Base-by-base conservation (phyloP, 1,140 invertebrate genomes). In the Leptestheria dahalacensis region DNA sequence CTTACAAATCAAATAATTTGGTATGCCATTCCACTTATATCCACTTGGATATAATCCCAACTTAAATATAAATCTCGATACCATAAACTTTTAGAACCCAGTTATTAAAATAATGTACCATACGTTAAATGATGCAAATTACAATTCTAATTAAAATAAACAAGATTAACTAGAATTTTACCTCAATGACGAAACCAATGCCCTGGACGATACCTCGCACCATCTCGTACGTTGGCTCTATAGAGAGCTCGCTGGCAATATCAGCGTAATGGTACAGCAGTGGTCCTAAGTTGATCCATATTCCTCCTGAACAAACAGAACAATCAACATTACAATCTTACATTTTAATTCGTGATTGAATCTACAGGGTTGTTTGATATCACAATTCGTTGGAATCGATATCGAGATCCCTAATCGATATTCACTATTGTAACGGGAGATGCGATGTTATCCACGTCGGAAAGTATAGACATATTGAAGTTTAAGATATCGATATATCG, bases 201-300 rank as follows among this genome's bases (percentile, higher is more conserved):
- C 83, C 82, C 63, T 78, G 72, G 58, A 97, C 91, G 47, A 97
- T 85, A 48, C 84, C 78, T 63, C 82, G 75, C 0, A 98, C 72
- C 61, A 88, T 81, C 68, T 91, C 85, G 66, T 91, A 95, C 55
- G 87, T 88, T 0, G 96, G 89, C 72, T 99, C 96, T 62, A 99
- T 91, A 50, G 91, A 96, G 62, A 84, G 80, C 69, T 95, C 90
- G 50, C 84, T 84, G 25, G 82, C 79, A 68, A 91, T 80, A 68
- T 97, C 92, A 63, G 89, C 86, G 72, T 80, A 98, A 70, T 99
- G 95, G 52, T 66, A 66, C 1, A 98, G 72, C 48, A 99, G 71
- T 21, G 96, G 95, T 23, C 95, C 94, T 65, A 92, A 72, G 75
- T 92, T 93, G 59, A 93, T 82, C 89, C 89, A 92, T 61, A 84